Base-by-base conservation (phyloP, 1,140 invertebrate species). In the Drosophila prosaltans region DNA sequence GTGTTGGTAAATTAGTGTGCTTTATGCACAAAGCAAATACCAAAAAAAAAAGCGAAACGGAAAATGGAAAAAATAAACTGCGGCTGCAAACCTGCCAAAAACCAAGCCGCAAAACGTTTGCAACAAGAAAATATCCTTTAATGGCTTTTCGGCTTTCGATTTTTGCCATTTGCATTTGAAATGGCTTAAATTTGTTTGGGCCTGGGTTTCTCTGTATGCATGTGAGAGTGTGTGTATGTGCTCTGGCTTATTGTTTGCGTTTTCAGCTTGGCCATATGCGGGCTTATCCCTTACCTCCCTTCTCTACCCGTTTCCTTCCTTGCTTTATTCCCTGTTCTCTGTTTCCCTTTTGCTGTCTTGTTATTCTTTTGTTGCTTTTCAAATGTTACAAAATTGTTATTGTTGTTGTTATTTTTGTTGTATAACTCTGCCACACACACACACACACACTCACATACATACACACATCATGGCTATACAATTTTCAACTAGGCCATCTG, bases 401-500 rank as follows among this genome's bases (percentile, higher is more conserved):
- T 66, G 57, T 61, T 65, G 63, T 68, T 78, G 41, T 72, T 77
- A 36, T 16, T 16, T 16, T 40, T 72, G 62, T 48, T 77, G 59
- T 21, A 51, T 57, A 81, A 74, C 60, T 74, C 62, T 66, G 73
- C 79, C 78, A 73, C 69, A 39, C 30, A 58, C 55, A 58, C 55
- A 57, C 45, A n/a, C n/a, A n/a, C 78, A 73, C 69, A 39, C 30
- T 36, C 55, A 58, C 55, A 57, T 16, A 39, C 30, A 58, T 28
- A 58, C 55, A 57, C 45, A 24, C 24, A 81, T 68, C 59, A 63
- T 78, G 45, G 41, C 66, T 62, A 63, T 58, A 78, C 16, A 73
- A 69, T 88, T 86, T 61, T 63, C 59, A 86, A 89, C 70, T 88
- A 80, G 83, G 84, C 76, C 80, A 89, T 74, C 80, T 68, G 71